Conservation (phyloP, 2,113 vertebrate genomes). For the Piprites chloris region DNA sequence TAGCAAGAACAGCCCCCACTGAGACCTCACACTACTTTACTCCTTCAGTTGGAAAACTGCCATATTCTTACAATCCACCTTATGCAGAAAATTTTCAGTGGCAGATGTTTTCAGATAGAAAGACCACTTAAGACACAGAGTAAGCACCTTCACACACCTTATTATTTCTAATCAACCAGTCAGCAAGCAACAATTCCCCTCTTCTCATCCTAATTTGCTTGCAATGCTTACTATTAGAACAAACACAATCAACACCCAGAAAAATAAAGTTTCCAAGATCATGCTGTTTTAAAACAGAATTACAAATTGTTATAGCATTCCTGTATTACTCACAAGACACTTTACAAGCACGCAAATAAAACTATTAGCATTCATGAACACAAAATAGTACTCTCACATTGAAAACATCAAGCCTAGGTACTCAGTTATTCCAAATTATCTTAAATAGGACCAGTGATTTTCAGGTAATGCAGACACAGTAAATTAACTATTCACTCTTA, state of each 20-base stretch:
- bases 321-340: not conserved
- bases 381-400: not conserved
- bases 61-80: not conserved
- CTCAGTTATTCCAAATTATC: not conserved
- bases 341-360: not conserved
- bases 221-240: not conserved
- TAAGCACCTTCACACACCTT: not conserved
- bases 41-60: not conserved
- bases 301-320: not conserved
- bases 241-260: not conserved
- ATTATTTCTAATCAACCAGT: not conserved
- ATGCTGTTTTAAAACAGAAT: not conserved
- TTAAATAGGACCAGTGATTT: not conserved
- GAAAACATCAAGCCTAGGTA: not conserved
- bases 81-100: not conserved
- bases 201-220: not conserved
- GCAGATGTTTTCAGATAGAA: not conserved
- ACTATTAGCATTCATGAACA: not conserved
- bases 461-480: not conserved
- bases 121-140: not conserved
- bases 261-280: not conserved
- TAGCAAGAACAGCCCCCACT: not conserved
- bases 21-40: not conserved
- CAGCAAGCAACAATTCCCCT: not conserved
- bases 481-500: not conserved